phyloP scores from a whole-genome alignment of 1,140 invertebrate species.

The Lutraria rhynchaena region DNA sequence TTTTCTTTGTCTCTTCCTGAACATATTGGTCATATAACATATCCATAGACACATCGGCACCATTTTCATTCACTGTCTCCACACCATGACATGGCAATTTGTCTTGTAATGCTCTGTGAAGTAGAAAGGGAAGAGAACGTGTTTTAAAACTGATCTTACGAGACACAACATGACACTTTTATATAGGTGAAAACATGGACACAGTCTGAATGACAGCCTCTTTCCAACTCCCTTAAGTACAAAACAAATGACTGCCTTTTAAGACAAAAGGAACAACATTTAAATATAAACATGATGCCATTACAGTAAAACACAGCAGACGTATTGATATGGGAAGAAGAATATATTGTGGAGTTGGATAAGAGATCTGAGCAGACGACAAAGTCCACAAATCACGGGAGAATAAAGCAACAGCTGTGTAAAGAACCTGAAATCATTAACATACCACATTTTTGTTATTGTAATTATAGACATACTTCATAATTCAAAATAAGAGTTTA shows the following conservation, averaged over 20 bases:
- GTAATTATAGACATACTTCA: too few relatives aligned
- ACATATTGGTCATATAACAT: conserved; percentile 44
- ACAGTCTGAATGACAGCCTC: neutral
- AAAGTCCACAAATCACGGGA: too few relatives aligned
- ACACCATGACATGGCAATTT: conserved; percentile 40
- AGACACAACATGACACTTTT: neutral
- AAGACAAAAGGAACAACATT: too few relatives aligned
- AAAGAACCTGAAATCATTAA: too few relatives aligned
- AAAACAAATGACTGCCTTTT: too few relatives aligned
- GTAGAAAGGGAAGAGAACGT: neutral
- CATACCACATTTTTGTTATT: too few relatives aligned
- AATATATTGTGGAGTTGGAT: conserved; percentile 9
- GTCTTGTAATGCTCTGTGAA: conserved; percentile 39
- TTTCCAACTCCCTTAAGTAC: conserved; percentile 20
- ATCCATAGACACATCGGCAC: conserved; percentile 23
- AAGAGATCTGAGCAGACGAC: neutral
- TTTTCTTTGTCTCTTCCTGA: conserved; percentile 34
- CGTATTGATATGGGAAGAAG: too few relatives aligned
- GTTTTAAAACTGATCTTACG: conserved; percentile 34
- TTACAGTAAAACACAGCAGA: too few relatives aligned
- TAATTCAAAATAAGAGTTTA: too few relatives aligned
- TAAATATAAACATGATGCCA: too few relatives aligned
- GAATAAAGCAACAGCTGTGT: too few relatives aligned
- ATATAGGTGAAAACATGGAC: neutral
- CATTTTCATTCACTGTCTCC: neutral